Base-by-base conservation (phyloP, 2,113 vertebrate species). In the Salvator merianae region DNA sequence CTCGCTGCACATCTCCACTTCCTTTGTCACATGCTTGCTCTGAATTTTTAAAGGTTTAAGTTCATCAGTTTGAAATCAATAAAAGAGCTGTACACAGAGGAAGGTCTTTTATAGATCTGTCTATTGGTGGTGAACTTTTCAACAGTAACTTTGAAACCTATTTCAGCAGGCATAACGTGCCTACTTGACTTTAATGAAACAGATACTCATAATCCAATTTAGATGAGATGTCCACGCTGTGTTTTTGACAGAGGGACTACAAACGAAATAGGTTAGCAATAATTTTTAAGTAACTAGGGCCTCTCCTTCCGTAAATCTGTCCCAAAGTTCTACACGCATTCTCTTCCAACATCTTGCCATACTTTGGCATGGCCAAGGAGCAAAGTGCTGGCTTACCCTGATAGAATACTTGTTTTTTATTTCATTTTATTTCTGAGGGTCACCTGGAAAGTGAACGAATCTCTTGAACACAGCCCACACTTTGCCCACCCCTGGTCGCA, bases 381-480 rank as follows among this genome's bases (percentile, higher is more conserved):
- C 0, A 65, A 0, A 38, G 38, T 28, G 28, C 7, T 0, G 0
- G 3, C 75, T n/a, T n/a, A n/a, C n/a, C n/a, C n/a, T n/a, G n/a
- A n/a, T n/a, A n/a, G n/a, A n/a, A n/a, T n/a, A n/a, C n/a, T n/a
- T n/a, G n/a, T n/a, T n/a, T n/a, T n/a, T n/a, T n/a, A n/a, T n/a
- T n/a, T n/a, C n/a, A n/a, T n/a, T n/a, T n/a, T n/a, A n/a, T n/a
- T n/a, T n/a, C n/a, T n/a, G n/a, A n/a, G n/a, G n/a, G n/a, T n/a
- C n/a, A n/a, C n/a, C n/a, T n/a, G n/a, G n/a, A n/a, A n/a, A n/a
- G n/a, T n/a, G n/a, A n/a, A n/a, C n/a, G n/a, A n/a, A n/a, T n/a
- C n/a, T n/a, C n/a, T n/a, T n/a, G n/a, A n/a, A n/a, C n/a, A n/a
- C n/a, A n/a, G n/a, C n/a, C n/a, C n/a, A n/a, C n/a, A n/a, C n/a